Conservation (phyloP, 2,113 vertebrate genomes). For the Cromileptes altivelis region DNA sequence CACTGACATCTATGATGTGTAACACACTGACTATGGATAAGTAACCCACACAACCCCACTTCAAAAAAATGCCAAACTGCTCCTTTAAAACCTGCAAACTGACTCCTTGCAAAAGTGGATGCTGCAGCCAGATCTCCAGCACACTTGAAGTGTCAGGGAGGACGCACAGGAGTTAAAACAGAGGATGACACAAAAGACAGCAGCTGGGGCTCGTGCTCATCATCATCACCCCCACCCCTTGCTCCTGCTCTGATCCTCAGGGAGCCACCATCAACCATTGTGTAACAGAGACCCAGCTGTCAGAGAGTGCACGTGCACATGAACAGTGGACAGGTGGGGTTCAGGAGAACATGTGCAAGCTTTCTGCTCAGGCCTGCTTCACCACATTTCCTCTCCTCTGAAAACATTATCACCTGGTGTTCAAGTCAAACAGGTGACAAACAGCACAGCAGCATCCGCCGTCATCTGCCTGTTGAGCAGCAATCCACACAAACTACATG, state of each 20-base stretch:
- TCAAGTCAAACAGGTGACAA: not conserved
- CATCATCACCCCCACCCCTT: not conserved
- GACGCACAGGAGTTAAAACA: not conserved
- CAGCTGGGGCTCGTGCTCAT: constrained; percentile 24
- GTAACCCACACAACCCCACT: too few species aligned
- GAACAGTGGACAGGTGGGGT: constrained; percentile 6
- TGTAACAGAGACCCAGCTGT: constrained; percentile 21
- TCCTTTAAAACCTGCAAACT: too few species aligned
- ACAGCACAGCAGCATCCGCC: not conserved
- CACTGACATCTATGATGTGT: too few species aligned
- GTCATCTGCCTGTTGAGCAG: constrained; percentile 13
- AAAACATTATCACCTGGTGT: not conserved
- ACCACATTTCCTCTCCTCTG: not conserved
- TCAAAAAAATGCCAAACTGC: too few species aligned
- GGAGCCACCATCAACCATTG: not conserved
- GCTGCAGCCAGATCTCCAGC: not conserved
- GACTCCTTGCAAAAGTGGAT: too few species aligned
- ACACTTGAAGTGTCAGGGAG: not conserved
- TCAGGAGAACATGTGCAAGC: not conserved
- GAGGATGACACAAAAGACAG: constrained; percentile 19
- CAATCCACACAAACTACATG: constrained; percentile 22
- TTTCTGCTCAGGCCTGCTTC: constrained; percentile 37
- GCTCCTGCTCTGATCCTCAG: constrained; percentile 24
- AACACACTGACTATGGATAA: too few species aligned
- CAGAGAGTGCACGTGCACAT: not conserved